Conservation (phyloP, 2,797 vertebrate genomes). For the Artibeus lituratus region DNA sequence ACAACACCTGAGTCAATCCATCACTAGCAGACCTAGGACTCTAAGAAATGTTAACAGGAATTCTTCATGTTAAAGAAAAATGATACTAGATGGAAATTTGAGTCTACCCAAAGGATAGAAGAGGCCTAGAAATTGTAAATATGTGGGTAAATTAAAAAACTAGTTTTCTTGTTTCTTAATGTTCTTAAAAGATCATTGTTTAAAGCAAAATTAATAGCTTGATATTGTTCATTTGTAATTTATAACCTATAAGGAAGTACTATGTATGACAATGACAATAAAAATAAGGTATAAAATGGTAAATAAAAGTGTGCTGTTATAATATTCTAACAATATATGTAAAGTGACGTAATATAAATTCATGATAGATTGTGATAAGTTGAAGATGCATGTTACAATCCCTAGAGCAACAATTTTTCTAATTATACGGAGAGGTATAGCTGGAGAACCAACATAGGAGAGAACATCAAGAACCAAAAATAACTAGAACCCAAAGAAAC, state of each 20-base stretch:
- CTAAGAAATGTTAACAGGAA: not conserved
- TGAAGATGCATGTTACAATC: not conserved
- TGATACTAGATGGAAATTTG: not conserved
- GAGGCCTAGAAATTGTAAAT: not conserved
- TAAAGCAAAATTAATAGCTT: not conserved
- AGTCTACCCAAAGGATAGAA: not conserved
- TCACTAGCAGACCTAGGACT: not conserved
- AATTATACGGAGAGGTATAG: not conserved
- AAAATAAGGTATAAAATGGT: not conserved
- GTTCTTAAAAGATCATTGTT: not conserved
- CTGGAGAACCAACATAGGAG: not conserved
- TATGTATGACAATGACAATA: not conserved
- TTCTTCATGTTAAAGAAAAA: not conserved
- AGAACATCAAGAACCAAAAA: not conserved
- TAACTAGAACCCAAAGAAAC: not conserved
- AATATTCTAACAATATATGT: not conserved
- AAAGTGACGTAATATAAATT: not conserved
- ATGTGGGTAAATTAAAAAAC: not conserved
- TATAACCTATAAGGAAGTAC: not conserved
- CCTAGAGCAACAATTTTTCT: not conserved
- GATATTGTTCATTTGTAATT: not conserved
- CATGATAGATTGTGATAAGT: not conserved
- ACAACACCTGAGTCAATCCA: not conserved
- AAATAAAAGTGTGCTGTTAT: not conserved
- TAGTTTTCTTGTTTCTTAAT: not conserved